Evolutionary conservation across 2,888 invertebrate genomes (phyloP).

Genomic region (Sepiola atlantica): DNA sequence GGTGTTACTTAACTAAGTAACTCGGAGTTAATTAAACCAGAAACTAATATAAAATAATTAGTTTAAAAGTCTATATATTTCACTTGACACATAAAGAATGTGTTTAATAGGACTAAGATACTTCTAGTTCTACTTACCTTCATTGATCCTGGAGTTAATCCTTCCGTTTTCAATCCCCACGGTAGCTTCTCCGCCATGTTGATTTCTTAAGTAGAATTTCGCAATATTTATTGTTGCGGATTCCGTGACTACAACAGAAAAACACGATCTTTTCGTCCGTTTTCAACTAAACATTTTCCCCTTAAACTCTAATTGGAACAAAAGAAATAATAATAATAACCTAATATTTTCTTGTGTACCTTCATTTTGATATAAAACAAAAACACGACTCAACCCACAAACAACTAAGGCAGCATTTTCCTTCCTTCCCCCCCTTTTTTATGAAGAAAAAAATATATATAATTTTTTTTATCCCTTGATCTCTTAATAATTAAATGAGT

Average conservation of each 20-base stretch:
- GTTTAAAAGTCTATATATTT: background rate
- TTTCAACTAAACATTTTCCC: background rate
- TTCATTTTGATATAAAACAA: background rate
- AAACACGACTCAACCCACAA: background rate
- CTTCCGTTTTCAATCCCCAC: constrained; percentile 55
- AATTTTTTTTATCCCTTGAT: constrained; percentile 8
- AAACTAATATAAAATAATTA: background rate
- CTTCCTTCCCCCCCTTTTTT: too few relatives aligned
- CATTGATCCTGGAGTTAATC: constrained; percentile 55
- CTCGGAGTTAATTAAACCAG: background rate
- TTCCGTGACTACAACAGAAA: background rate
- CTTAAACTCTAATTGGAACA: background rate
- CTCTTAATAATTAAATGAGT: background rate
- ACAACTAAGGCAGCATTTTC: background rate
- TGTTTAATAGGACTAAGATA: background rate
- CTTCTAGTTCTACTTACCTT: constrained; percentile 49
- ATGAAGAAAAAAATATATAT: too few relatives aligned
- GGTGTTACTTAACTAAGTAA: background rate
- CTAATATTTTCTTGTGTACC: background rate
- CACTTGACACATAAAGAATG: background rate
- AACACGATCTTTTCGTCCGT: background rate
- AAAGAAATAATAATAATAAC: background rate
- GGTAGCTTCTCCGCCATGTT: constrained; percentile 59
- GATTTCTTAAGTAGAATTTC: constrained; percentile 40
- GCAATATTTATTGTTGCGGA: background rate